These are phyloP conservation scores for Nannospalax galili DNA, from an alignment of 2,113 vertebrate genomes.

Conservation along the genomic window DNA sequence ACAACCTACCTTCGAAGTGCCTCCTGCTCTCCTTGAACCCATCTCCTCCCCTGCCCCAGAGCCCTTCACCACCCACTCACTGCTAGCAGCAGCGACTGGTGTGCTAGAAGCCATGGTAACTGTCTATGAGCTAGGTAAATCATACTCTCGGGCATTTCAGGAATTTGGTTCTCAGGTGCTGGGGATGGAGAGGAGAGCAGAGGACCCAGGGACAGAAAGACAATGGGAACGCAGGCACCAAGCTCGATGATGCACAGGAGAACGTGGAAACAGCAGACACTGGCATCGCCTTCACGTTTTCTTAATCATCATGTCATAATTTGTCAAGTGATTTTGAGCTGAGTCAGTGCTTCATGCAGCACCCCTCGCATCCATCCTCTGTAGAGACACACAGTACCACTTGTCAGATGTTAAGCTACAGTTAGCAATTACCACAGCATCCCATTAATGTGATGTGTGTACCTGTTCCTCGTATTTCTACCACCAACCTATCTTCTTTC, in stretches of 20 bases:
- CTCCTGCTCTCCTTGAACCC: not conserved
- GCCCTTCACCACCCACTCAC: not conserved
- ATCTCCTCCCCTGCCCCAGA: not conserved
- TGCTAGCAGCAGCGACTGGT: not conserved
- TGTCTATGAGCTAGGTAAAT: fast-evolving
- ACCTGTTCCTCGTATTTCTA: not conserved
- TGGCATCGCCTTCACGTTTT: not conserved
- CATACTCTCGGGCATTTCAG: not conserved
- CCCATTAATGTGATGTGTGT: not conserved
- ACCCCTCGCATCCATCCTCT: not conserved
- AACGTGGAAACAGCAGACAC: no score
- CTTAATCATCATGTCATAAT: not conserved
- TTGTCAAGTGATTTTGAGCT: not conserved
- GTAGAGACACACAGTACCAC: not conserved
- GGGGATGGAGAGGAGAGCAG: not conserved
- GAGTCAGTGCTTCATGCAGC: not conserved
- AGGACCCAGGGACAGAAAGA: not conserved
- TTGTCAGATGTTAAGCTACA: no score
- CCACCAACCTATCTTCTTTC: not conserved
- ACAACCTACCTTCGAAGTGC: not conserved
- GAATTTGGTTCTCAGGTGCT: not conserved
- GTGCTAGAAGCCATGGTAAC: no score
- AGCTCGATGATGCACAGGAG: no score
- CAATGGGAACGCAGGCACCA: not conserved
- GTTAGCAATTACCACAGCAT: not conserved